Evolutionary conservation across 2,113 vertebrate species (phyloP), one percentile per base, ranked within the genome.

Genomic region (Macquaria ambigua): DNA sequence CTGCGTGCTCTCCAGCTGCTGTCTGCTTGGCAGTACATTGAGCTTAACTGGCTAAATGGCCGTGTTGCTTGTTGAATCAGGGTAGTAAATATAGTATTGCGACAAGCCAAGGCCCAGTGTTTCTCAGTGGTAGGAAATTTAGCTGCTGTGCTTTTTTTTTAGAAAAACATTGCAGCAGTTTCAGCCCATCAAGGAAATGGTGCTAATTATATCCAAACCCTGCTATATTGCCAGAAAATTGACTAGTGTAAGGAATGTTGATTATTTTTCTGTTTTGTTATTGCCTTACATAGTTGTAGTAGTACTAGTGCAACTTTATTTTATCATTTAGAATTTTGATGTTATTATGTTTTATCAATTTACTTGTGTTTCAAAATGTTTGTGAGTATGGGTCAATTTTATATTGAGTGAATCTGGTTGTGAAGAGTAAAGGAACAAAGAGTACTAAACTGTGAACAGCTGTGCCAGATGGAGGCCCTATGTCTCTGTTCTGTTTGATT

Each of bases 1-100:
- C 81, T 85, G 74, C 53, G 41, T 77, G 69, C 77, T 48, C 80
- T 90, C 87, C 91, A 92, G 88, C 89, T 92, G 92, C 87, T 83
- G 87, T 73, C 77, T 81, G 86, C 85, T 90, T 93, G 89, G 89
- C 93, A 92, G 83, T 48, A 55, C 76, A 83, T 86, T 23, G 48
- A 84, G 75, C 75, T 79, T 67, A 84, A 86, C 78, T 67, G 81
- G 69, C 81, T 92, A 89, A 87, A 89, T 79, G 70, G 74, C 56
- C 14, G 25, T 72, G 85, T 31, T 67, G 86, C 74, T 90, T 85
- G 58, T 88, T 84, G 84, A 85, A 77, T 88, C 77, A 48, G 66
- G 58, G n/a, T 79, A 86, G 77, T 85, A 88, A 90, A 88, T 86
- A 83, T 84, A 77, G 53, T 61, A 62, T 55, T 84, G 74, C 11